These are phyloP conservation scores for Eidolon helvum DNA, from an alignment of 2,113 vertebrate species.

Conservation along the genomic window DNA sequence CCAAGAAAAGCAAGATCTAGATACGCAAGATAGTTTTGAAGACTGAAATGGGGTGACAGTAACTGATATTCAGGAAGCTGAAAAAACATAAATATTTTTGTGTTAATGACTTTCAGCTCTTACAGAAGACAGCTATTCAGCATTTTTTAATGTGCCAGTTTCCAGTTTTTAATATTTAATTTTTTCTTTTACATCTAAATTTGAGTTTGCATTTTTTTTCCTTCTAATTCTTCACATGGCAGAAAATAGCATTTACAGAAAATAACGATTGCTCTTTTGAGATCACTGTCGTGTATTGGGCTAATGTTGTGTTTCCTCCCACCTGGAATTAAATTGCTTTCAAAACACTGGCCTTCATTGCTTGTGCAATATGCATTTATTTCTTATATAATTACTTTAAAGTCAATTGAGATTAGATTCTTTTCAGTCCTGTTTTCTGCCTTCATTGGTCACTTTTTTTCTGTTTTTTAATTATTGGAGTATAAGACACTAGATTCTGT, in stretches of 20 bases:
- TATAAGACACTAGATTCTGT: constrained; percentile 90
- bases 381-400: constrained; percentile 93
- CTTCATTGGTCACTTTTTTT: constrained; percentile 86
- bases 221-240: constrained; percentile 86
- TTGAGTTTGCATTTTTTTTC: constrained; percentile 83
- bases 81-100: constrained; percentile 96
- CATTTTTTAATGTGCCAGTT: constrained; percentile 93
- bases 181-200: constrained; percentile 82
- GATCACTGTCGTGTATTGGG: constrained; percentile 78
- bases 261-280: constrained; percentile 78
- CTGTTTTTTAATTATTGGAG: constrained; percentile 88
- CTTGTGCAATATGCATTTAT: constrained; percentile 99
- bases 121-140: constrained; percentile 92
- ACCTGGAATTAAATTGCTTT: constrained; percentile 88
- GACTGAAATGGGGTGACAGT: constrained; percentile 86
- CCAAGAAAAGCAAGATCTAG: too few species aligned
- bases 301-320: constrained; percentile 83
- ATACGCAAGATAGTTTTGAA: too few species aligned
- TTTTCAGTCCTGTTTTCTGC: constrained; percentile 85
- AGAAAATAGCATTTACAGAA: constrained; percentile 78
- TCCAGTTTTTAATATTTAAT: constrained; percentile 81
- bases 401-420: constrained; percentile 89
- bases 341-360: constrained; percentile 96
- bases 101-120: constrained; percentile 90
- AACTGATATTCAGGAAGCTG: constrained; percentile 96